These are phyloP conservation scores for Hyperopisus bebe DNA, from an alignment of 2,113 vertebrate genomes.

Conservation along the genomic window DNA sequence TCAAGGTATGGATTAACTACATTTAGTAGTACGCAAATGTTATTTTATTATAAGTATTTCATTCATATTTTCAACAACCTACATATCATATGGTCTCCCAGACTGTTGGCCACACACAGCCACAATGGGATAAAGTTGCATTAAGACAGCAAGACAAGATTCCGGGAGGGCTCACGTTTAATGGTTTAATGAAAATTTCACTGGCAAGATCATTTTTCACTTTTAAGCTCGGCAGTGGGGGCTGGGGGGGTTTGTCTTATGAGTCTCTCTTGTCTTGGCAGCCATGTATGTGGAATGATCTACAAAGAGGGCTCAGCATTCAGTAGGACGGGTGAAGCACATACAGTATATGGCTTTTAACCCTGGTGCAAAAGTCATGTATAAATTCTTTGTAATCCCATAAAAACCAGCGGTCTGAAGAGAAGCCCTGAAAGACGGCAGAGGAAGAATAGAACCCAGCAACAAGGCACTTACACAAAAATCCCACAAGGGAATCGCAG, in stretches of 20 bases:
- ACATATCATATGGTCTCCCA: not conserved
- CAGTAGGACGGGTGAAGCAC: not conserved
- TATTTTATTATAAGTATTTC: not conserved
- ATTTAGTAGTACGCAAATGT: not conserved
- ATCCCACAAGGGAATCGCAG: not conserved
- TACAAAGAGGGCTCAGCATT: not conserved
- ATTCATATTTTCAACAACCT: not conserved
- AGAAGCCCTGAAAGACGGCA: not conserved
- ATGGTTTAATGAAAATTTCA: not conserved
- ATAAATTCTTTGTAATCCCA: not conserved
- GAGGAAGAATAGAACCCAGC: not conserved
- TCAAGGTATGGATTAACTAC: not conserved
- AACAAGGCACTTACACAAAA: not conserved
- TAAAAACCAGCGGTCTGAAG: not conserved
- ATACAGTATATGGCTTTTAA: not conserved
- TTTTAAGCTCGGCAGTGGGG: not conserved
- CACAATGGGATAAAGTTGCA: not conserved
- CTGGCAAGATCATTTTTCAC: not conserved
- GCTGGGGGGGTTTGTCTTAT: not conserved
- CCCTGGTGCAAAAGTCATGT: not conserved
- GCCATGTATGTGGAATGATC: not conserved
- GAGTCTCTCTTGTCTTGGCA: not conserved
- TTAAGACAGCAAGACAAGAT: not conserved
- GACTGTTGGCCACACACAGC: not conserved
- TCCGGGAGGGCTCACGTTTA: not conserved